Conservation (phyloP, 2,797 vertebrate genomes). For the Mormyrus hasselquistii region DNA sequence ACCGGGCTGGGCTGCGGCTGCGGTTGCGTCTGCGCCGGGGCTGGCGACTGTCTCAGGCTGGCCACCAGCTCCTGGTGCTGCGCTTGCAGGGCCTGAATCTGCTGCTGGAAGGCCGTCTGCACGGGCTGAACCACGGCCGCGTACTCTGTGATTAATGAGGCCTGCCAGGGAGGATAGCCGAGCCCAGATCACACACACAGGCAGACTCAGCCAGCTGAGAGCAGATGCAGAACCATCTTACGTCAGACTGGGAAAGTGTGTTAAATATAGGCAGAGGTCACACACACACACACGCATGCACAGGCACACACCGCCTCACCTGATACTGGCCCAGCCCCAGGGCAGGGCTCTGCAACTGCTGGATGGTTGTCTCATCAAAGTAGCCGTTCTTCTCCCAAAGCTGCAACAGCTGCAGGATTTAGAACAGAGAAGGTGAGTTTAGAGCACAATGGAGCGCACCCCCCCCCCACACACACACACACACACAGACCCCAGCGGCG, state of each 20-base stretch:
- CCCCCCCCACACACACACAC: too few relatives aligned
- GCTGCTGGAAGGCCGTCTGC: constrained; percentile 91
- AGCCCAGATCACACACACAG: background rate
- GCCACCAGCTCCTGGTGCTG: constrained; percentile 89
- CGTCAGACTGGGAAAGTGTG: background rate
- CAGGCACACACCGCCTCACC: constrained; percentile 50
- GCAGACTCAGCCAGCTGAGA: background rate
- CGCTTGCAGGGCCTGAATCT: constrained; percentile 84
- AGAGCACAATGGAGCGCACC: background rate
- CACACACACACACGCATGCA: background rate
- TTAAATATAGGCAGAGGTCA: background rate
- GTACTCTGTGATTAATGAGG: constrained; percentile 84
- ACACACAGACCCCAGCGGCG: background rate
- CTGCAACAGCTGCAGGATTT: constrained; percentile 73
- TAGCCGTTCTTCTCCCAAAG: constrained; percentile 98
- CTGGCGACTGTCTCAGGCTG: constrained; percentile 75
- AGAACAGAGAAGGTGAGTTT: background rate
- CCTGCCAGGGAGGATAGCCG: constrained; percentile 54
- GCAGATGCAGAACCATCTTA: background rate
- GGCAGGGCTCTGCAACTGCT: constrained; percentile 90
- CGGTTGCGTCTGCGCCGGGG: constrained; percentile 41
- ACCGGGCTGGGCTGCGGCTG: constrained; percentile 41
- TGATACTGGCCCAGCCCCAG: constrained; percentile 95
- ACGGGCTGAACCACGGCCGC: constrained; percentile 84
- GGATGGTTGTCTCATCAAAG: constrained; percentile 93